Conservation (phyloP, 2,797 vertebrate genomes). For the Steatocranus sp. region DNA sequence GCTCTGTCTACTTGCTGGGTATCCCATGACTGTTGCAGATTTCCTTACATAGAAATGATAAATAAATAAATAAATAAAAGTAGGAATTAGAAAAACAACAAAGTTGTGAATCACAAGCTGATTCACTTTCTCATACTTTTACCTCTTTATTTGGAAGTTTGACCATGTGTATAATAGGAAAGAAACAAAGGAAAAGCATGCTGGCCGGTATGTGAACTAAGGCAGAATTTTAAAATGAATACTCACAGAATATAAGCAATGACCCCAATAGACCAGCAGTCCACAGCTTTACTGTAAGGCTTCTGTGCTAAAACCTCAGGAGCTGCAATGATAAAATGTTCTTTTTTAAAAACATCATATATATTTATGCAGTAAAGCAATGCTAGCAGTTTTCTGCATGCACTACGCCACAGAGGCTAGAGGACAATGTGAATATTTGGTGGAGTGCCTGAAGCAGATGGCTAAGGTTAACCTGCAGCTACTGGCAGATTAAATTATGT, state of each 20-base stretch:
- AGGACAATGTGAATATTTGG: slow-evolving; percentile 2
- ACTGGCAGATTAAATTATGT: slow-evolving; percentile 40
- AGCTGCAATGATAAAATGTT: slow-evolving; percentile 70
- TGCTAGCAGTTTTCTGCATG: neutral
- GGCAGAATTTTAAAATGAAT: neutral
- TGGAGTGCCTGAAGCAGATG: slow-evolving; percentile 19
- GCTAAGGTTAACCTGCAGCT: slow-evolving; percentile 25
- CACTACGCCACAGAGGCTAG: neutral
- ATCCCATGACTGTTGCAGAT: neutral
- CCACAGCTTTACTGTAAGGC: slow-evolving; percentile 98
- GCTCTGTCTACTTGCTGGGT: neutral
- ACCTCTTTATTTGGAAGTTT: neutral
- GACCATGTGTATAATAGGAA: neutral
- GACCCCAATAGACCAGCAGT: slow-evolving; percentile 99
- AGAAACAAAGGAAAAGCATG: neutral
- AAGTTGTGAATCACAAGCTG: neutral
- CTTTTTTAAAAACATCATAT: neutral
- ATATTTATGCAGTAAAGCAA: neutral
- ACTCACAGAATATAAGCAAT: slow-evolving; percentile 99
- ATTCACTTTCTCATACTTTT: neutral
- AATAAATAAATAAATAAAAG: neutral
- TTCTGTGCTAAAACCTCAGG: slow-evolving; percentile 98
- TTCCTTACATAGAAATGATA: neutral
- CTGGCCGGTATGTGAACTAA: neutral
- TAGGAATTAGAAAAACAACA: neutral